Conservation (phyloP, 1,140 invertebrate genomes). For the Rhyacophila brunnea region DNA sequence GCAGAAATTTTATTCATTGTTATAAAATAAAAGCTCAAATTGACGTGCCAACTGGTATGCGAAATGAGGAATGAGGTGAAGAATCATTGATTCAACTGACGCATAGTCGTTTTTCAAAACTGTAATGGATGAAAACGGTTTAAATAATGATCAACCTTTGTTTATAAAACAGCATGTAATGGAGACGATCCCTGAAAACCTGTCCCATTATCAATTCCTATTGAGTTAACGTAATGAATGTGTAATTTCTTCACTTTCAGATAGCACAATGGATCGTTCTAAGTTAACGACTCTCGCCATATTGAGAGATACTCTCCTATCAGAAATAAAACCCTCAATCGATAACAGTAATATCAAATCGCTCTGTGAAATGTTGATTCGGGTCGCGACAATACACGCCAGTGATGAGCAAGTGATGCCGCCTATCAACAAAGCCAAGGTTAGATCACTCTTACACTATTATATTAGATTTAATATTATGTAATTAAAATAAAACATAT, state of each 20-base stretch:
- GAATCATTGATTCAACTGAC: too few relatives aligned
- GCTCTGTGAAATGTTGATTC: conserved; percentile 53
- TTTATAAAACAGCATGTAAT: too few relatives aligned
- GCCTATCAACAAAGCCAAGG: conserved; percentile 45
- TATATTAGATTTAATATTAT: too few relatives aligned
- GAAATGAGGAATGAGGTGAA: too few relatives aligned
- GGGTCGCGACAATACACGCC: conserved; percentile 43
- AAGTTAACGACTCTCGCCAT: conserved; percentile 14
- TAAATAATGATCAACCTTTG: too few relatives aligned
- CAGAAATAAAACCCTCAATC: conserved; percentile 14
- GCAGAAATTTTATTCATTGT: too few relatives aligned
- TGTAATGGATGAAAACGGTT: too few relatives aligned
- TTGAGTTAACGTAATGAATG: background rate
- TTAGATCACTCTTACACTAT: conserved; percentile 25
- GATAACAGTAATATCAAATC: conserved; percentile 40
- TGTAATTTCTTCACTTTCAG: conserved; percentile 11
- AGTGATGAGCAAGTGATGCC: conserved; percentile 45
- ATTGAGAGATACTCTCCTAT: conserved; percentile 19
- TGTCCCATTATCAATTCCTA: background rate
- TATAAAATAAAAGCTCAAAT: too few relatives aligned
- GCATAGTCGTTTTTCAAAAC: too few relatives aligned
- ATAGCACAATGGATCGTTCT: conserved; percentile 28
- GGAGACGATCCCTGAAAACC: background rate
- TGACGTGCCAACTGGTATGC: too few relatives aligned
- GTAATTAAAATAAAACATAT: too few relatives aligned